Evolutionary conservation across 2,113 vertebrate species (phyloP).

Genomic region (Spheniscus mendiculus): DNA sequence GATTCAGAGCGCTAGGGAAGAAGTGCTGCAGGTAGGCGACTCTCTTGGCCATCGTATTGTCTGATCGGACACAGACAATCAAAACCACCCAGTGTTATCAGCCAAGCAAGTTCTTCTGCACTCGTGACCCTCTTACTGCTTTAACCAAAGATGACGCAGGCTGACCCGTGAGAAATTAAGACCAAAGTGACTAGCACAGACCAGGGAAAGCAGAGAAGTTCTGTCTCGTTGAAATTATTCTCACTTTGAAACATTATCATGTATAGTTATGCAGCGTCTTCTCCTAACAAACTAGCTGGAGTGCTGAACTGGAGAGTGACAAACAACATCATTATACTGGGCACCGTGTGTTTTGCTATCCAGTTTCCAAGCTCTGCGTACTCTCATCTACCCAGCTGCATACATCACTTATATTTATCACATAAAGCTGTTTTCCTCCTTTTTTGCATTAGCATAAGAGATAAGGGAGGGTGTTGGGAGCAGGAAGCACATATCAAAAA

Average conservation of each 20-base stretch:
- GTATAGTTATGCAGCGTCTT: background rate
- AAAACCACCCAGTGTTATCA: background rate
- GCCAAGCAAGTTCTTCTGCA: background rate
- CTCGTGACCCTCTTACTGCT: background rate
- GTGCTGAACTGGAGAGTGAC: background rate
- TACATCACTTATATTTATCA: background rate
- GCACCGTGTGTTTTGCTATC: background rate
- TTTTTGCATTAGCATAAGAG: background rate
- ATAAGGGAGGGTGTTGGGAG: background rate
- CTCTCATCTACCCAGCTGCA: background rate
- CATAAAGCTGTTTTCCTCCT: background rate
- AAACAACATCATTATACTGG: background rate
- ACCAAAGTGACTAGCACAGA: background rate
- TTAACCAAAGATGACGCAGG: background rate
- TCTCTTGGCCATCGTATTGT: background rate
- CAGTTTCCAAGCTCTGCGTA: background rate
- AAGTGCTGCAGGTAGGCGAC: background rate
- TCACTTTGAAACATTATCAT: background rate
- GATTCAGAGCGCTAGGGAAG: background rate
- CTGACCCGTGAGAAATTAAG: background rate
- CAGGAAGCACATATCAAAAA: background rate
- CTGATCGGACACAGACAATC: background rate
- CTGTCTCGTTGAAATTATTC: background rate
- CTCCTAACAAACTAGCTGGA: background rate
- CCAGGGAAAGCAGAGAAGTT: background rate